Evolutionary conservation across 1,140 invertebrate genomes (phyloP).

Genomic region (Dreissena polymorpha): DNA sequence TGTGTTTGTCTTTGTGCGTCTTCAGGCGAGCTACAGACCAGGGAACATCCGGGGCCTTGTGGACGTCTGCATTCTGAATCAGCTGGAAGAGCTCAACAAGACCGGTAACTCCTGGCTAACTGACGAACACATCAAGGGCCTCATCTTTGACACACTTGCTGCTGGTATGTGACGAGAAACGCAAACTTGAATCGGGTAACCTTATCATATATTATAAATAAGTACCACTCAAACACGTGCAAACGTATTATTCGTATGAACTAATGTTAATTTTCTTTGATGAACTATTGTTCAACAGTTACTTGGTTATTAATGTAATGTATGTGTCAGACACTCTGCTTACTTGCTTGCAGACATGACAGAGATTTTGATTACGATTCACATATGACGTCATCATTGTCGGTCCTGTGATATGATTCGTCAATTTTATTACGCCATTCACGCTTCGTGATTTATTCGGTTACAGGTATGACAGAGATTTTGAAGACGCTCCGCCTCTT

Average conservation of each 20-base stretch:
- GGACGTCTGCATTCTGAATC: conserved; percentile 36
- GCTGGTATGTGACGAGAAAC: conserved; percentile 27
- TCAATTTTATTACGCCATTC: no score
- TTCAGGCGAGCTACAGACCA: conserved; percentile 22
- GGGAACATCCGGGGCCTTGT: conserved; percentile 35
- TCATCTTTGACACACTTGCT: conserved; percentile 46
- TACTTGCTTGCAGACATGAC: no score
- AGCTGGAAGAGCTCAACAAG: conserved; percentile 1
- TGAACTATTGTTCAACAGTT: neutral
- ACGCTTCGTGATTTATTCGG: no score
- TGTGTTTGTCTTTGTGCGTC: neutral
- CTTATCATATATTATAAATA: no score
- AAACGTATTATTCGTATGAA: no score
- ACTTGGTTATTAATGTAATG: neutral
- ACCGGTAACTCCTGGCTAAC: conserved; percentile 28
- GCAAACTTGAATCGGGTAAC: no score
- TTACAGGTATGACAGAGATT: conserved; percentile 47
- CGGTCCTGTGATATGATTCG: no score
- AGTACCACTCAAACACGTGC: no score
- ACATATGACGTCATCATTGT: no score
- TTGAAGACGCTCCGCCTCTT: conserved; percentile 40
- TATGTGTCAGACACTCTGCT: neutral
- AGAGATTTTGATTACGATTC: no score
- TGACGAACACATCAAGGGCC: conserved; percentile 50
- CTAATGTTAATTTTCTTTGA: neutral